Base-by-base conservation (phyloP, 2,888 invertebrate species). In the Chymomyza caudatula region DNA sequence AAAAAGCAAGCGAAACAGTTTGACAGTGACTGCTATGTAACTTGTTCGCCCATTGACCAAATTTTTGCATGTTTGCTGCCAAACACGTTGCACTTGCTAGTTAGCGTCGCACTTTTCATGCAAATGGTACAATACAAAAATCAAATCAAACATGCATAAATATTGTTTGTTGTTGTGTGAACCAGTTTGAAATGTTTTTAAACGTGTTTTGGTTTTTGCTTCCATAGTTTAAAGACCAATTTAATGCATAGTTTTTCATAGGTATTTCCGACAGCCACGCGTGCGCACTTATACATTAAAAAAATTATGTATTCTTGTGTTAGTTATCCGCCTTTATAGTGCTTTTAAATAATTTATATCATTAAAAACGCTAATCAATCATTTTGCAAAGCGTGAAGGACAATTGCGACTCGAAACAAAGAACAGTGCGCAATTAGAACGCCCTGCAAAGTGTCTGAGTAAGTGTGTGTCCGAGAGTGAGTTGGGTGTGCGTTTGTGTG, bases 41-140 rank as follows among this genome's bases (percentile, higher is more conserved):
- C 54, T 60, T 60, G 71, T 63, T 71, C 66, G 71, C 71, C 70
- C 60, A 71, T 71, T 71, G 70, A 71, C 70, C 62, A 63, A 66
- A 70, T 55, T 47, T 47, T 47, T 47, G 4, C 59, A 47, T 59
- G 65, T 56, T 53, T 17, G 19, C 65, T 47, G 70, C 37, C 11
- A 19, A 13, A 54, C 71, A 55, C 47, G 37, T 65, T 19, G 19
- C 20, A 25, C 29, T 52, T 6, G 13, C 13, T 20, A 23, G 15
- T 58, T 51, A 53, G 8, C 43, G 22, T 20, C 4, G 5, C 17
- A 11, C 17, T 17, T 23, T 58, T 60, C 55, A 71, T 71, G 71
- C 60, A 71, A 71, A 71, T 63, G n/a, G 49, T 43, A 42, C 19
- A 47, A 58, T 43, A 29, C 8, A 47, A 56, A 56, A 6, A 60